Evolutionary conservation across 2,113 vertebrate species (phyloP), one percentile per base, ranked within the genome.

Genomic region (Cyprinodon variegatus): DNA sequence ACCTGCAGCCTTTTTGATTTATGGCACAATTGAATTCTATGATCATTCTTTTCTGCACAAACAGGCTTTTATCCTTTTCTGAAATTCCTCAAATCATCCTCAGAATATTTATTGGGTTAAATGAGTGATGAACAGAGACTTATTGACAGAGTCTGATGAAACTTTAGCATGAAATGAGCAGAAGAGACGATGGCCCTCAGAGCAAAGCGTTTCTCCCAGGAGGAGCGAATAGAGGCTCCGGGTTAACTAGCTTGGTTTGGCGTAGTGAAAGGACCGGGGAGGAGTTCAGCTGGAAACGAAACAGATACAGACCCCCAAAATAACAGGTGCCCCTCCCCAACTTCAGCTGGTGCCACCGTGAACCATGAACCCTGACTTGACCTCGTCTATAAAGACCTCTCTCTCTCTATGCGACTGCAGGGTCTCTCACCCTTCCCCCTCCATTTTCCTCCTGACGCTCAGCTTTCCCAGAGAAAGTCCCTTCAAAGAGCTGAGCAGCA

Each of bases 261-360:
- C 91, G 82, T 74, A 88, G 74, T 53, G 64, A 87, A 92, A 91
- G 75, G 69, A 88, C 92, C 90, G 76, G 78, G 75, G 77, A n/a
- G 76, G 89, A 86, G 71, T 89, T 83, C 84, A 85, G 87, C 84
- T 87, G 88, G 85, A 92, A 89, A 87, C 38, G 73, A 91, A 92
- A 92, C 74, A 84, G 84, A 95, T 95, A 92, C 85, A 71, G 84
- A 80, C 81, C 93, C 92, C 91, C 91, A 91, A 94, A 95, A 96
- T 96, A 98, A 97, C 96, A 97, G 95, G 96, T 97, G 95, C 96
- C 96, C 82, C 95, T 93, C 88, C 93, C 92, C 93, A 95, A 94
- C 94, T 95, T 98, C 97, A 97, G 96, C 96, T 98, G 97, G 96
- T 96, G 95, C 92, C 92, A 92, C 91, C 90, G 83, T 93, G 90